These are phyloP conservation scores for Siniperca undulata DNA, from an alignment of 2,797 vertebrate species.

Conservation along the genomic window DNA sequence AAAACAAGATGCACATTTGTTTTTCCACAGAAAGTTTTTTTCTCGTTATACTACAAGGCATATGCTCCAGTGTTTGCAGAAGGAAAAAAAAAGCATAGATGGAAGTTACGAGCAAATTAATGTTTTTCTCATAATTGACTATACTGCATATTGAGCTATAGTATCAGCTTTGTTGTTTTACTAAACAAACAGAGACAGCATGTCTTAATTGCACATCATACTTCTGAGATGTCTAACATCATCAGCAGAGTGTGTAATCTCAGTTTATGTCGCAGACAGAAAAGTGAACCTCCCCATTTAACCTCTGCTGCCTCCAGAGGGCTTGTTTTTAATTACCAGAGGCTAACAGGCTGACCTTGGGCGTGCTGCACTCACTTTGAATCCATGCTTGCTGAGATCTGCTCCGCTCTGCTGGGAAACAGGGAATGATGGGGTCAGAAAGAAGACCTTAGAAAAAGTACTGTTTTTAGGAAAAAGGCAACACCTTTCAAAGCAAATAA, in stretches of 20 bases:
- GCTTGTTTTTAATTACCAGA: slow-evolving; percentile 94
- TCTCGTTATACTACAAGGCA: slow-evolving; percentile 19
- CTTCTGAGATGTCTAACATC: slow-evolving; percentile 64
- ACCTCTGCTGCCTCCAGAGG: slow-evolving; percentile 89
- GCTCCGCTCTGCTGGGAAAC: slow-evolving; percentile 84
- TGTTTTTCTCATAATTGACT: slow-evolving; percentile 20
- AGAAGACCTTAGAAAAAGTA: slow-evolving; percentile 38
- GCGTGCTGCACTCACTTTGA: slow-evolving; percentile 87
- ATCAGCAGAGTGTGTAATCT: slow-evolving; percentile 80
- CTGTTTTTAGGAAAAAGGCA: neutral
- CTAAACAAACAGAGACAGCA: slow-evolving; percentile 40
- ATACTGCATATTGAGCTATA: neutral
- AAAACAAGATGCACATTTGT: slow-evolving; percentile 60
- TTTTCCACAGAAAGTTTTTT: slow-evolving; percentile 50
- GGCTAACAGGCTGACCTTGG: slow-evolving; percentile 92
- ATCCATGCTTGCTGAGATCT: slow-evolving; percentile 87
- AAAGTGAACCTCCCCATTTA: slow-evolving; percentile 86
- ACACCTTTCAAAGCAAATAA: neutral
- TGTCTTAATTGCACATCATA: slow-evolving; percentile 41
- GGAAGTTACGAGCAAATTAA: neutral
- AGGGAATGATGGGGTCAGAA: slow-evolving; percentile 61
- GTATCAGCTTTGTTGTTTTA: slow-evolving; percentile 38
- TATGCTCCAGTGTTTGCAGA: slow-evolving; percentile 7
- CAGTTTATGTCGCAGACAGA: slow-evolving; percentile 81
- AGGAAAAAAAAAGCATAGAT: neutral